Base-by-base conservation (phyloP, 2,113 vertebrate species). In the Ochotona curzoniae region DNA sequence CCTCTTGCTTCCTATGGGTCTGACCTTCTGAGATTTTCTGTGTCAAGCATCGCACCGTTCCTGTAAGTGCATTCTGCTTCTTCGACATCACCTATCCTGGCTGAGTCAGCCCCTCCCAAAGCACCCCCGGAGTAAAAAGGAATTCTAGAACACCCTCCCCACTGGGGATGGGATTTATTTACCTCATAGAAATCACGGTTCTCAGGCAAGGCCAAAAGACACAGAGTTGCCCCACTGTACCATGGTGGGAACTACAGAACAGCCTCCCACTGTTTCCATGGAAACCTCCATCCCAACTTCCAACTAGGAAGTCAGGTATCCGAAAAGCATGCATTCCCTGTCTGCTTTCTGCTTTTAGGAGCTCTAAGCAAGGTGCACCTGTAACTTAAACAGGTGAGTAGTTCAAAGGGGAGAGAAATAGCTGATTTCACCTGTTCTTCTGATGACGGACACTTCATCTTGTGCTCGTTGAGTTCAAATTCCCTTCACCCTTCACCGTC, bases 11-110 rank as follows among this genome's bases (percentile, higher is more conserved):
- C 28, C 69, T 32, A 64, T 87, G 87, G 91, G 54, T 23, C 57
- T 38, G 71, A 79, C 47, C 60, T 89, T 73, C 67, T 89, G 67
- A 89, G 81, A 67, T 67, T 79, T 86, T 83, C 57, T 44, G 8
- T 71, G 79, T 15, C 44, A 61, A 38, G 25, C 35, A 61, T 90
- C 44, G 15, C 32, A n/a, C 20, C 64, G 90, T 60, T 44, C 21
- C 61, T 61, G 30, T 60, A 57, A 91, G 66, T 88, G 63, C 49
- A 47, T 54, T 70, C 73, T 32, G 4, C 32, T 80, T 75, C 26
- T 86, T 63, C 92, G 85, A 93, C n/a, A 80, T 63, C 73, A 57
- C 61, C 18, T 79, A 88, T 67, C 20, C 28, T 18, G 32, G 2
- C 7, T 8, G 35, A 60, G n/a, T 8, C 21, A 18, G 32, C 38